Evolutionary conservation across 2,113 vertebrate genomes (phyloP), one percentile per base, ranked within the genome.

Genomic region (Platysternon megacephalum): DNA sequence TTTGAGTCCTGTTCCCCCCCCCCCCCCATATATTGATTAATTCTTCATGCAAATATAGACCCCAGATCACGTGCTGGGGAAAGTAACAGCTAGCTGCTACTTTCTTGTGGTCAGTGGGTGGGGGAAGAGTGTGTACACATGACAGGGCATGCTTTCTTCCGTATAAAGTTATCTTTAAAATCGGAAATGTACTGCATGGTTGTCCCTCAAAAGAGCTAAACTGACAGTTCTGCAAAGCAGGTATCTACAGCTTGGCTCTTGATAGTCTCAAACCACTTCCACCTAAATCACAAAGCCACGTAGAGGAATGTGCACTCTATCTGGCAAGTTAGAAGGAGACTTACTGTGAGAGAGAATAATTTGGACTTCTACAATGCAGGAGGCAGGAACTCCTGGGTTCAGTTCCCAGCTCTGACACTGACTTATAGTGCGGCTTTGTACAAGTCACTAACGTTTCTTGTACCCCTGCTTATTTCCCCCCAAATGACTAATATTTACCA

Each of bases 181-280:
- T 65, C 83, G 9, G 46, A 8, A 5, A n/a, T 32, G 29, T 88
- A 80, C 68, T 80, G 1, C 24, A 90, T 85, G 85, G 76, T 39
- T 14, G 16, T 88, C 80, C 3, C 4, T 48, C 90, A 52, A 61
- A 53, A 21, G 16, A 79, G 19, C 79, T 82, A 51, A 56, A 65
- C 0, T 0, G 28, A 24, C 17, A 14, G 35, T 74, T 79, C 22
- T 46, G 6, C 1, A 1, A 48, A 80, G 58, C 0, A 0, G 3
- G 4, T 83, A 39, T 80, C 58, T 76, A 91, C 87, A 92, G 81
- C 74, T 86, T 85, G 48, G 21, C 35, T 72, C 65, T 72, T 72
- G 35, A 39, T 72, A 8, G 51, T 51, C 93, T 78, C 82, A 91
- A 81, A 0, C 17, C 48, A 1, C 80, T 91, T 91, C 85, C 85